Evolutionary conservation across 2,888 invertebrate genomes (phyloP).

Genomic region (Dione vanillae): DNA sequence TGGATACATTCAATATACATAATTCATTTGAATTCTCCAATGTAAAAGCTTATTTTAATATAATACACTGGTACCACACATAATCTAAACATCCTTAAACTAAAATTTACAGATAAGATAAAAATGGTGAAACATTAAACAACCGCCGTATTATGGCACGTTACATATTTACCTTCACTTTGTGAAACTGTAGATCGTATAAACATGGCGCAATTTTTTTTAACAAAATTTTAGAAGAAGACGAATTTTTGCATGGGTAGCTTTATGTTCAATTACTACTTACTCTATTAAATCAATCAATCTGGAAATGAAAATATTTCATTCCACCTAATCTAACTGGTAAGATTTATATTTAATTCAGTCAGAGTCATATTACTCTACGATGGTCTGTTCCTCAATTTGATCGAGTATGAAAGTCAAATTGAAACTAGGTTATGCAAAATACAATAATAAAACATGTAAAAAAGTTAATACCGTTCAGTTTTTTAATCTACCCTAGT

Average conservation of each 20-base stretch:
- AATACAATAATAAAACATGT: not conserved
- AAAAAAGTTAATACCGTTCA: not conserved
- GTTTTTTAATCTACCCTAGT: not conserved
- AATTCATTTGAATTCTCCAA: not conserved
- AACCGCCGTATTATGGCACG: not conserved
- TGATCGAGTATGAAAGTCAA: not conserved
- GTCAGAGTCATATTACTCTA: too few relatives aligned
- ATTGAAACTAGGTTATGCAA: not conserved
- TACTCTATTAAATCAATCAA: too few relatives aligned
- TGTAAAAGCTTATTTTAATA: not conserved
- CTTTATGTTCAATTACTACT: too few relatives aligned
- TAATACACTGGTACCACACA: not conserved
- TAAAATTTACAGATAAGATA: not conserved
- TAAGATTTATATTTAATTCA: too few relatives aligned
- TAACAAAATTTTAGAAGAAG: not conserved
- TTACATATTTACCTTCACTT: not conserved
- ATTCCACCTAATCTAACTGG: too few relatives aligned
- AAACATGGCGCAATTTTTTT: not conserved
- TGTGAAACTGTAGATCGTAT: not conserved
- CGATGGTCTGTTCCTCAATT: not conserved
- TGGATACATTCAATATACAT: not conserved
- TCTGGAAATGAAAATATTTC: too few relatives aligned
- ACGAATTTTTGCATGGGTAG: not conserved
- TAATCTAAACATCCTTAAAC: not conserved
- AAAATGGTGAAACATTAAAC: not conserved